Evolutionary conservation across 2,888 invertebrate species (phyloP).

Genomic region (Drosophila mimica): DNA sequence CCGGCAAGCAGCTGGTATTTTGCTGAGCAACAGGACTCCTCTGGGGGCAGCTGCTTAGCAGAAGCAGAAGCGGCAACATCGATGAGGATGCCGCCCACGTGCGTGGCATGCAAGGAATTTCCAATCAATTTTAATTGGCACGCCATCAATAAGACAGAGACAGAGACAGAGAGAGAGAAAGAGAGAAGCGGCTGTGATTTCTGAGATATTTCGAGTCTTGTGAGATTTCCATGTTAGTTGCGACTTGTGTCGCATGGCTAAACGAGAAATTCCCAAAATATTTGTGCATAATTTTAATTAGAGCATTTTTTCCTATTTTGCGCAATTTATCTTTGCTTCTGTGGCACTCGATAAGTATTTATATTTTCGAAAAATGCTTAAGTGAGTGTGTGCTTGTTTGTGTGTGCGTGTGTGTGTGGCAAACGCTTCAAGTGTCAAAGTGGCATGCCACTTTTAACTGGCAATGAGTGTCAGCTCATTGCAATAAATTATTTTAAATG

Average conservation of each 20-base stretch:
- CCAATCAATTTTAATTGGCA: conserved; percentile 85
- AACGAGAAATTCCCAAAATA: conserved; percentile 72
- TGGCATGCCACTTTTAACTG: conserved; percentile 68
- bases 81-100: conserved; percentile 59
- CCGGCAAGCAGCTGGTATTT: conserved; percentile 52
- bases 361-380: conserved; percentile 41
- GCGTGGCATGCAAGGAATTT: conserved; percentile 83
- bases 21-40: conserved; percentile 39
- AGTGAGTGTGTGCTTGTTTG: conserved; percentile 5
- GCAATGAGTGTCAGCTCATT: conserved; percentile 79
- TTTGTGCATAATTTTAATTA: conserved; percentile 83
- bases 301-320: conserved; percentile 78
- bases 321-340: conserved; percentile 77
- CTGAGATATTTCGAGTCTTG: conserved; percentile 13
- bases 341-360: conserved; percentile 49
- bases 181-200: not conserved
- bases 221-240: conserved; percentile 42
- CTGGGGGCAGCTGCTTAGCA: conserved; percentile 35
- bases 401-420: conserved; percentile 44
- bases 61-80: not conserved
- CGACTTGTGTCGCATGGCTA: conserved; percentile 55
- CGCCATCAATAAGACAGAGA: conserved; percentile 79
- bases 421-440: conserved; percentile 59
- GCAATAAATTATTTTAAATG: conserved; percentile 84
- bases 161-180: not conserved